A percentile compares a stretch with the other conserved stretches of the same genome.
Conservation (phyloP, 2,888 invertebrate genomes). For the Hoplodrina ambigua region DNA sequence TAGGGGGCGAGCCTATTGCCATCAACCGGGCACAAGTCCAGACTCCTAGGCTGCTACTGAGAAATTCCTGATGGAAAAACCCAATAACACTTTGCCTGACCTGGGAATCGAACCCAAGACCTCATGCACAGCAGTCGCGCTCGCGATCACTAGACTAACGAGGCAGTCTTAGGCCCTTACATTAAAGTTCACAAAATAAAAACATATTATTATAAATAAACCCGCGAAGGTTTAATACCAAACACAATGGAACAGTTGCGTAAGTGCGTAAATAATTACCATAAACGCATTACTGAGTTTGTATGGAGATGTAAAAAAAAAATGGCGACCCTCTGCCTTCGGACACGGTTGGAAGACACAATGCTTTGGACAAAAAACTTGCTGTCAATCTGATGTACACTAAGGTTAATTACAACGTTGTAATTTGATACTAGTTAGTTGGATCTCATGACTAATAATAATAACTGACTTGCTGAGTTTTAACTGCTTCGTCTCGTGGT, state of each 20-base stretch:
- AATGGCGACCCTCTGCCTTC: constrained; percentile 38
- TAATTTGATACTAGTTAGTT: constrained; percentile 18
- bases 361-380: constrained; percentile 58
- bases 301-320: constrained; percentile 51
- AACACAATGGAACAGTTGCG: constrained; percentile 56
- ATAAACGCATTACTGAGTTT: constrained; percentile 55
- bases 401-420: constrained; percentile 24
- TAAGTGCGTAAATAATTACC: constrained; percentile 58
- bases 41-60: no score
- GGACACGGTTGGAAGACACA: constrained; percentile 60
- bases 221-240: constrained; percentile 40
- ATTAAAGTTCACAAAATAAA: constrained; percentile 5
- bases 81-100: no score
- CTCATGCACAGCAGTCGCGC: no score
- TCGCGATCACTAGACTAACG: no score
- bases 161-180: no score
- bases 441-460: constrained; percentile 25
- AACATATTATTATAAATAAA: constrained; percentile 12
- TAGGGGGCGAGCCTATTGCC: no score
- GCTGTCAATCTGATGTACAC: constrained; percentile 47
- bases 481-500: no score
- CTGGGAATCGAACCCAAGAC: no score
- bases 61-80: no score
- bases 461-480: not conserved
- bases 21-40: no score